phyloP scores from a whole-genome alignment of 1,140 invertebrate species.

The Drosophila repleta region DNA sequence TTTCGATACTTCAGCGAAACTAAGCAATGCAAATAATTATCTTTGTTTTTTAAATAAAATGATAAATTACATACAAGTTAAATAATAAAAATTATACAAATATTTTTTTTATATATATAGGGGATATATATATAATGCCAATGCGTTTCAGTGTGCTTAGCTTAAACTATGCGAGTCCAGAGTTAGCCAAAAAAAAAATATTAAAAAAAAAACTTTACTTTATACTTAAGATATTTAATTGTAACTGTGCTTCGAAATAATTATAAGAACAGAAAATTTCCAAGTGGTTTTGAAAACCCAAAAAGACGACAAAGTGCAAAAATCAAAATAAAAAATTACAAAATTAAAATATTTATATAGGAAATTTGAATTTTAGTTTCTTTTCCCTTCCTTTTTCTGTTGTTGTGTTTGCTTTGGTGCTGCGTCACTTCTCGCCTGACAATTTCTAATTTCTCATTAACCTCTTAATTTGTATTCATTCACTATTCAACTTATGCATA shows the following conservation, averaged over 20 bases:
- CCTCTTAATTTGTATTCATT: conserved; percentile 31
- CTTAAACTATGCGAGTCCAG: conserved; percentile 38
- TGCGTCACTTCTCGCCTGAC: conserved; percentile 15
- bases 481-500: neutral
- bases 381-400: neutral
- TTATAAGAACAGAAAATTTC: too few species aligned
- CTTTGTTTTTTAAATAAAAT: too few species aligned
- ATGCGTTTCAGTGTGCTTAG: neutral
- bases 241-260: too few species aligned
- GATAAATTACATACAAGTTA: too few species aligned
- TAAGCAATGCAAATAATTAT: too few species aligned
- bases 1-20: too few species aligned
- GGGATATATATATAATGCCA: too few species aligned
- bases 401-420: conserved; percentile 45
- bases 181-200: conserved; percentile 34
- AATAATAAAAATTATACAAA: too few species aligned
- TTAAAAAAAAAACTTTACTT: too few species aligned
- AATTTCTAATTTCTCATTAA: conserved; percentile 28
- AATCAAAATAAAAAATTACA: conserved; percentile 5
- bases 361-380: conserved; percentile 10
- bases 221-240: too few species aligned
- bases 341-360: too few species aligned
- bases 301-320: conserved; percentile 5
- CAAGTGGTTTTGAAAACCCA: conserved; percentile 52
- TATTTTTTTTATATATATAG: too few species aligned